phyloP scores from a whole-genome alignment of 2,797 vertebrate species.

The Loris lydekkerianus region DNA sequence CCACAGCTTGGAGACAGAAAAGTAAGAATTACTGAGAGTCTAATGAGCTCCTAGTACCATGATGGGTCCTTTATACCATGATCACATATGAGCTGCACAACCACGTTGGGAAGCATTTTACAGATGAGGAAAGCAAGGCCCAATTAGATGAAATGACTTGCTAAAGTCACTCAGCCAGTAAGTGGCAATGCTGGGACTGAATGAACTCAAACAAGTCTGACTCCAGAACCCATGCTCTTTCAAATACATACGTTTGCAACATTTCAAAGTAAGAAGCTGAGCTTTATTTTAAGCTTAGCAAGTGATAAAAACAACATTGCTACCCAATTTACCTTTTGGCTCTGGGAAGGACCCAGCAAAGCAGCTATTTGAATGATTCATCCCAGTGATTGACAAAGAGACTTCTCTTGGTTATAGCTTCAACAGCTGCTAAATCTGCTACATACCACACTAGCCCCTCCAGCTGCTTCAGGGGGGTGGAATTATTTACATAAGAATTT shows the following conservation, averaged over 20 bases:
- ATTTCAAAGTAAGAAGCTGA: not conserved
- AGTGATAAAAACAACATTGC: constrained; percentile 62
- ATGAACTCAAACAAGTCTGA: not conserved
- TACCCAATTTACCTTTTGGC: constrained; percentile 31
- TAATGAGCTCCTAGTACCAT: not conserved
- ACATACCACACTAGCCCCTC: not conserved
- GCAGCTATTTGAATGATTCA: constrained; percentile 39
- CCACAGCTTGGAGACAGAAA: not conserved
- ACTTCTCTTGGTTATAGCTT: constrained; percentile 41
- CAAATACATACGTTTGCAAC: not conserved
- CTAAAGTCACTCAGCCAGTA: not conserved
- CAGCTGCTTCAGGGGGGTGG: not conserved
- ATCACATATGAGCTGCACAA: not conserved
- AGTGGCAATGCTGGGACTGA: not conserved
- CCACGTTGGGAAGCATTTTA: not conserved
- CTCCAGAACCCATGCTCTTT: not conserved
- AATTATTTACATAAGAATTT: constrained; percentile 74
- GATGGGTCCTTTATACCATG: not conserved
- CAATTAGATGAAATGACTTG: not conserved
- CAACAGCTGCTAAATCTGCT: constrained; percentile 55
- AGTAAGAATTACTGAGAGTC: not conserved
- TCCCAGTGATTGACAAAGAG: constrained; percentile 65
- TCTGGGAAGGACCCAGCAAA: constrained; percentile 67
- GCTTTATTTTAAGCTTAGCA: constrained; percentile 51
- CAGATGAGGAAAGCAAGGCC: constrained; percentile 29